These are phyloP conservation scores for Ichneumon xanthorius DNA, from an alignment of 2,888 invertebrate genomes.

Conservation along the genomic window DNA sequence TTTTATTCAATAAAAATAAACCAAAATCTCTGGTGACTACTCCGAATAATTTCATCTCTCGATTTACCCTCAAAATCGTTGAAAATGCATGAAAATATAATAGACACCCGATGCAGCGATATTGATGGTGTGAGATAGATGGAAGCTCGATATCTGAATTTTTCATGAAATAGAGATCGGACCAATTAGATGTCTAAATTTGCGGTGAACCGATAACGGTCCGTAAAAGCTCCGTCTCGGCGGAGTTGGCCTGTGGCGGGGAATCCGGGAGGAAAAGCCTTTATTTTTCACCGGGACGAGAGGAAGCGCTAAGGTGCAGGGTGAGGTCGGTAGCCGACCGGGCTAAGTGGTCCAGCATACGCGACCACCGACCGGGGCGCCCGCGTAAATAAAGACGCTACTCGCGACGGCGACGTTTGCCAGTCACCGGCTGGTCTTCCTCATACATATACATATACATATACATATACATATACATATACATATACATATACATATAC, in stretches of 20 bases:
- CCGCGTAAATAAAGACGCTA: conserved; percentile 60
- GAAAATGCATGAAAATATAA: not conserved
- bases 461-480: too few relatives aligned
- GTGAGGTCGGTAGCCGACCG: conserved; percentile 52
- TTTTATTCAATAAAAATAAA: too few relatives aligned
- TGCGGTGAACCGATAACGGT: conserved; percentile 15
- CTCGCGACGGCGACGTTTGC: conserved; percentile 43
- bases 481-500: not conserved
- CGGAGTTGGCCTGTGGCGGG: not conserved
- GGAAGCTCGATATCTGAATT: not conserved
- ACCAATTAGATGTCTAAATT: not conserved
- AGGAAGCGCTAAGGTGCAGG: conserved; percentile 6
- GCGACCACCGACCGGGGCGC: conserved; percentile 53
- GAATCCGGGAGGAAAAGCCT: conserved; percentile 12
- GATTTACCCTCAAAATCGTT: not conserved
- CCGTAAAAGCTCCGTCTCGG: conserved; percentile 9
- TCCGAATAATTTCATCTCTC: too few relatives aligned
- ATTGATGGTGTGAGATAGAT: not conserved
- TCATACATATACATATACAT: too few relatives aligned
- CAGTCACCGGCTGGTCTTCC: not conserved
- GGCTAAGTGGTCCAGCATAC: conserved; percentile 62
- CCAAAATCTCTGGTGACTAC: too few relatives aligned
- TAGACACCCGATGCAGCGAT: too few relatives aligned
- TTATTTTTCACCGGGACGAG: conserved; percentile 39
- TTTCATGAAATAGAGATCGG: not conserved